These are phyloP conservation scores for Aspidoscelis tigris DNA, from an alignment of 2,113 vertebrate species.

Conservation along the genomic window DNA sequence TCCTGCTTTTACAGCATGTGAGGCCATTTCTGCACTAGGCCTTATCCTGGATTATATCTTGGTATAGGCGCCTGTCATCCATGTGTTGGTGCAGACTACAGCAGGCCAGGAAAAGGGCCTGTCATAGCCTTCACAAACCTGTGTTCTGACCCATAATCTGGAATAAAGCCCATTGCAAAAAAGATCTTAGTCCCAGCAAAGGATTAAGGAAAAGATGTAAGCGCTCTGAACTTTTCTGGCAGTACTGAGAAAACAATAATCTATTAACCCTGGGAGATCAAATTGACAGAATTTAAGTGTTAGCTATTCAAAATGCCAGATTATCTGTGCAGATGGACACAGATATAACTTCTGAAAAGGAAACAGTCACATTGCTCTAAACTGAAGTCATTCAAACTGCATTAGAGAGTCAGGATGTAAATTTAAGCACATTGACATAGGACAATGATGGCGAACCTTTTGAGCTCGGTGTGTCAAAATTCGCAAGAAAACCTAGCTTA, in stretches of 20 bases:
- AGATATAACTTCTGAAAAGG: constrained; percentile 64
- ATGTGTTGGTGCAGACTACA: too few relatives aligned
- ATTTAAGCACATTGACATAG: constrained; percentile 70
- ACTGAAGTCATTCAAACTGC: constrained; percentile 70
- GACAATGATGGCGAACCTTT: too few relatives aligned
- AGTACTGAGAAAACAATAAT: constrained; percentile 79
- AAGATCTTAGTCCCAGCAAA: constrained; percentile 61
- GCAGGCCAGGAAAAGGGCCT: too few relatives aligned
- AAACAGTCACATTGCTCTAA: constrained; percentile 71
- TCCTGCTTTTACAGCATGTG: constrained; percentile 45
- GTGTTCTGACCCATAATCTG: too few relatives aligned
- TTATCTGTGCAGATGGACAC: constrained; percentile 73
- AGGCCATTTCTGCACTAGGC: too few relatives aligned
- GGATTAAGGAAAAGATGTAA: constrained; percentile 76
- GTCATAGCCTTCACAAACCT: too few relatives aligned
- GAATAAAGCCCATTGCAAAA: too few relatives aligned
- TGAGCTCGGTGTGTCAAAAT: too few relatives aligned
- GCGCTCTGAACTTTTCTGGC: constrained; percentile 74
- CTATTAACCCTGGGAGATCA: constrained; percentile 82
- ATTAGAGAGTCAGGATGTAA: constrained; percentile 55
- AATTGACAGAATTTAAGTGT: constrained; percentile 73
- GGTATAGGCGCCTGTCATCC: too few relatives aligned
- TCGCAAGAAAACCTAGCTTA: too few relatives aligned
- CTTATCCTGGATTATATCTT: too few relatives aligned
- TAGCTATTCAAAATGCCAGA: constrained; percentile 77